Base-by-base conservation (phyloP, 2,888 invertebrate species). In the Oconnorella tubifera region DNA sequence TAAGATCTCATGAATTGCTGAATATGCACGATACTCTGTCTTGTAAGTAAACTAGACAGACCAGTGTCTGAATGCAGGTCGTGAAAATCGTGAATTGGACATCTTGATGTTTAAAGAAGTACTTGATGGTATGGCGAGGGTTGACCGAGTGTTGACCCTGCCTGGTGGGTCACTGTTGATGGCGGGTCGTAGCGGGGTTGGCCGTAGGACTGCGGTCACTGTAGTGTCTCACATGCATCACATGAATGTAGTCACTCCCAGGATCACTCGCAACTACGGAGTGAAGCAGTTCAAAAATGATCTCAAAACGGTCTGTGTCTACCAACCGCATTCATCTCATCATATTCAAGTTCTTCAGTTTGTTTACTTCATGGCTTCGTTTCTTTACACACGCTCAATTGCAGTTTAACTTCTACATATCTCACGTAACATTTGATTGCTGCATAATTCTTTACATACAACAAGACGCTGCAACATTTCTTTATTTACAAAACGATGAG, bases 131-230 rank as follows among this genome's bases (percentile, higher is more conserved):
- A 86, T 88, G 51, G 85, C 89, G 0, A 83, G 85, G 69, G 83
- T 89, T 53, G 87, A 89, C 66, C 85, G 89, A 66, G 85, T 86
- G 0, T 78, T 90, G 48, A 85, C 87, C 6, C 81, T 84, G 61
- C 84, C 86, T 2, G 85, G 86, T 14, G 89, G 89, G 0, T 86
- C 89, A 33, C 77, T 88, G n/a, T 84, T 90, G 49, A 82, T 90
- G 69, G 87, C 89, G 70, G 92, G 92, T 0, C 85, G 88, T 70
- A 87, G 90, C 33, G 96, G 94, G 53, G 87, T 87, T 58, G 92
- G 95, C 0, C 86, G 94, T 48, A 86, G 90, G 75, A 89, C 90
- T 14, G 89, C 92, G 0, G 86, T 92, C 0, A 87, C 87, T 71
- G 84, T 92, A 3, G 86, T 88, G 0, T 88, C 91, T 6, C 86